Evolutionary conservation across 2,797 vertebrate genomes (phyloP).

Genomic region (Catharus ustulatus): DNA sequence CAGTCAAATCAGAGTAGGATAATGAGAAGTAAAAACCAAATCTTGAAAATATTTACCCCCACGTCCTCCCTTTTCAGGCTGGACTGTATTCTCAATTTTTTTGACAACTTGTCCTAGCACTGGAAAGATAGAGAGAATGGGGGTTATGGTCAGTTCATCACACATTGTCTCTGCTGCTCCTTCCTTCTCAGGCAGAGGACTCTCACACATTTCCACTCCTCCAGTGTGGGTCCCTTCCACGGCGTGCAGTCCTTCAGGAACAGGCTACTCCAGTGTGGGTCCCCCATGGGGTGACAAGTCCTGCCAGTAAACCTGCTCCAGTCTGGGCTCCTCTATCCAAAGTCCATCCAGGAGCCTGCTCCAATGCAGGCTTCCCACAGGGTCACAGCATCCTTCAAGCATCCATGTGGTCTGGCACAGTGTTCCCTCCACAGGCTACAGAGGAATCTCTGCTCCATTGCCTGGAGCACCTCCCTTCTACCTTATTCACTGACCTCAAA

Average conservation of each 20-base stretch:
- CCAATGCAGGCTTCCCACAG: background rate
- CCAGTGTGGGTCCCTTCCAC: background rate
- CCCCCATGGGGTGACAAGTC: background rate
- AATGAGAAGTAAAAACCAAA: background rate
- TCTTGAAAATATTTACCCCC: background rate
- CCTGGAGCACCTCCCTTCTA: background rate
- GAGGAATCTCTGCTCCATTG: background rate
- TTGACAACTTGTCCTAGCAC: rapidly evolving
- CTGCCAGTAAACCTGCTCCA: background rate
- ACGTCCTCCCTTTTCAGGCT: background rate
- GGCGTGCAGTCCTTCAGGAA: background rate
- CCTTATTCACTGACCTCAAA: background rate
- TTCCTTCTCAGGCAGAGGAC: background rate
- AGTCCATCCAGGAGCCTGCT: background rate
- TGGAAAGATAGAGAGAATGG: no score
- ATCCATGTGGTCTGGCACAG: background rate
- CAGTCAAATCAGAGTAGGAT: background rate
- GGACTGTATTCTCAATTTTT: background rate
- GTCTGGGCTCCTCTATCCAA: background rate
- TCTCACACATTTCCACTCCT: background rate
- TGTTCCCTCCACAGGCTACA: background rate
- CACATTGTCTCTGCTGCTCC: background rate
- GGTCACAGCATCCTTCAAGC: background rate
- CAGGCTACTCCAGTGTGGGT: background rate
- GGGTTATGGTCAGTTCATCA: background rate